Base-by-base conservation (phyloP, 2,113 vertebrate genomes). In the Erinaceus europaeus region DNA sequence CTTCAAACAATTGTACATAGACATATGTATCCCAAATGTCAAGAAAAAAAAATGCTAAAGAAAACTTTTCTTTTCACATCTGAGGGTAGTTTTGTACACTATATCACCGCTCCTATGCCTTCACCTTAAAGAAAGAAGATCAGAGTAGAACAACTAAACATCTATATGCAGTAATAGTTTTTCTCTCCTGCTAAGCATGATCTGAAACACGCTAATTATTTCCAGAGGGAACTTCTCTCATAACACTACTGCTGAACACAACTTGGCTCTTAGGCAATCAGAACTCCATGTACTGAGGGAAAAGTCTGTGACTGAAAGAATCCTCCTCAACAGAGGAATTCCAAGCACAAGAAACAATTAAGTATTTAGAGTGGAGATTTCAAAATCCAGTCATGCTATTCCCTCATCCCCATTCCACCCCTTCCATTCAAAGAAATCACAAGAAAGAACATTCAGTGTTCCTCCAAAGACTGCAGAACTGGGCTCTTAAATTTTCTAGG, bases 41-140 rank as follows among this genome's bases (percentile, higher is more conserved):
- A 90, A 67, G 90, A 93, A n/a, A 34, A n/a, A 34, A 34, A 95
- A 96, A 94, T 92, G 77, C 92, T 94, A 87, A 83, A 84, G 90
- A 95, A 94, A 96, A n/a, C n/a, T n/a, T n/a, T 95, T 76, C 86
- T 74, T 89, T 53, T 53, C 36, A 92, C 90, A 95, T 93, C 93
- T 96, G 85, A 5, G 92, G 95, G 38, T 91, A 0, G 46, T 95
- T 95, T 93, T 88, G 80, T 42, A 72, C 84, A 94, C 93, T 71
- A 87, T 48, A 65, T 91, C 84, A 46, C 44, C 83, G 62, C 64
- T 84, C 62, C 77, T 57, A 57, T 76, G 46, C 73, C 77, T 57
- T 84, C 48, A 93, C 82, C 92, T 93, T 85, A 32, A 88, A 94
- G 68, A 27, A 88, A 67, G 79, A 91, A 92, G 92, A 93, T 79